Evolutionary conservation across 2,888 invertebrate genomes (phyloP), one percentile per base, ranked within the genome.

Genomic region (Octonoba sinensis): DNA sequence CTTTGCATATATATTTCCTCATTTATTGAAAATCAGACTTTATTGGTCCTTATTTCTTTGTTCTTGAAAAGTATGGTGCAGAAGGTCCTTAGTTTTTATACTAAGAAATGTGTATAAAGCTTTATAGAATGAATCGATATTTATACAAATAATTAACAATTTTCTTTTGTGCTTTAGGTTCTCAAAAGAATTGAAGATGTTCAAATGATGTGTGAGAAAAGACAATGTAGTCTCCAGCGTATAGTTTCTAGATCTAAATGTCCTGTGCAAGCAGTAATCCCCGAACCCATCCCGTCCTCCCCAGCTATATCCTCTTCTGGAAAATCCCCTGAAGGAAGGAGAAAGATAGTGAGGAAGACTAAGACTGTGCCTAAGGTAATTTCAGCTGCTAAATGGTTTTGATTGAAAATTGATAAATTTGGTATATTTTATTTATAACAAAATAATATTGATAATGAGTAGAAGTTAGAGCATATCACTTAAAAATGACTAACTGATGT

Each of bases 181-280:
- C 91, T 96, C 64, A 95, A 96, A 90, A 91, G 96, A 86, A 95
- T 97, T 86, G 96, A 96, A 88, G 97, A 98, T 90, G 95, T 98
- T 1, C 94, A 94, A 88, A 90, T 94, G 87, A 96, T 97, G 96
- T 96, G 96, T 89, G 93, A 95, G 83, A 95, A 96, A 89, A 92
- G 95, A 86, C 87, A 87, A 82, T 86, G 87, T 49, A 87, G 87
- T 66, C 86, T 89, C 54, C 86, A 87, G 83, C 86, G 87, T 74
- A 84, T 88, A 57, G 86, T 86, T 20, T 84, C 85, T 4, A 86
- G 86, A 62, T 85, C 85, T 46, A 75, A 82, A 69, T 60, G 78
- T 54, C 94, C 95, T 67, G 92, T 95, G 84, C 94, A 95, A 89
- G 91, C 93, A 64, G 95, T 95, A 70, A 93, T 92, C 72, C 95